Evolutionary conservation across 2,888 invertebrate species (phyloP), one percentile per base, ranked within the genome.

Genomic region (Drosophila ustulata): DNA sequence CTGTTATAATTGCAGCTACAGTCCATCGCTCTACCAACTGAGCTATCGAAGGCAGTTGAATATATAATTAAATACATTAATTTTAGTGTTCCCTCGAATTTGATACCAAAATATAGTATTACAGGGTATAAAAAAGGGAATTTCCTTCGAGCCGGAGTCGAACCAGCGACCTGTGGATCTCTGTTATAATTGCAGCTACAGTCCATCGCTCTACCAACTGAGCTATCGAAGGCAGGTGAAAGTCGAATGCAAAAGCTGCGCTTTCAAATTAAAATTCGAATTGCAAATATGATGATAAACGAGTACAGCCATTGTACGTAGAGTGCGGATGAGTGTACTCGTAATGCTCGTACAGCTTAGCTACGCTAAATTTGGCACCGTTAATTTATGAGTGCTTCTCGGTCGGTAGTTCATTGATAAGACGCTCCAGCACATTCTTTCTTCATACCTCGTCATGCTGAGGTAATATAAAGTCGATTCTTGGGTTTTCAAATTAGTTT

Each of bases 121-220:
- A 39, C 13, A 39, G 39, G 4, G 13, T 39, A 53, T 63, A 53
- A 51, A 67, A 67, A 46, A 52, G 41, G 59, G 13, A 32, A 7
- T 30, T 39, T 77, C 71, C 66, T 75, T 79, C 65, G 65, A 76
- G 57, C 62, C 62, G 59, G 69, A 76, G 63, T 74, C 53, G 69
- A 77, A 75, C 71, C 62, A 67, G 66, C 65, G 62, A 75, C 71
- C 75, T 78, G 71, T 78, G 79, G 65, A 68, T 75, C 34, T 62
- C 74, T 58, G 46, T 47, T 28, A 43, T 50, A 45, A 8, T 61
- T 23, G n/a, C 43, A 52, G 45, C 57, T 64, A 64, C 78, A 81
- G 81, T 86, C 80, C 87, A 86, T 81, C 84, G 84, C 83, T 86
- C 81, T 86, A 88, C 88, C 86, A 86, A 78, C 86, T 88, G 87